Evolutionary conservation across 2,888 invertebrate genomes (phyloP).

Genomic region (Geophilus truncorum): DNA sequence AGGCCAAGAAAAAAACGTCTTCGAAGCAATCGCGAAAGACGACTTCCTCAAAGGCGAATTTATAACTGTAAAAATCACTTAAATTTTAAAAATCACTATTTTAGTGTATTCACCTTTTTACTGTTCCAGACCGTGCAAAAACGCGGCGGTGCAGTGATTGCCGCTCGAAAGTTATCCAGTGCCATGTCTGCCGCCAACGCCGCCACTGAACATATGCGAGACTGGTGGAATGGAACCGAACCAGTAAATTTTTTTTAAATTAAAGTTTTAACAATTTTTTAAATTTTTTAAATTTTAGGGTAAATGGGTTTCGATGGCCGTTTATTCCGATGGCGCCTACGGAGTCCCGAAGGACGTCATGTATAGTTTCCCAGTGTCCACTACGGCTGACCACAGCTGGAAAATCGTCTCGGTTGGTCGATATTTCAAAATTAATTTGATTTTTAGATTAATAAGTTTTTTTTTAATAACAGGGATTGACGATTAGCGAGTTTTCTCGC

Average conservation of each 20-base stretch:
- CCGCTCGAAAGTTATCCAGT: constrained; percentile 94
- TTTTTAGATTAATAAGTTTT: neutral
- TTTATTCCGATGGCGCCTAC: constrained; percentile 92
- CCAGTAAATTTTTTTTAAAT: constrained; percentile 35
- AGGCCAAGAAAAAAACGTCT: constrained; percentile 58
- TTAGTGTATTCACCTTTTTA: neutral
- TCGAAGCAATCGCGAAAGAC: constrained; percentile 71
- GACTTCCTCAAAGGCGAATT: constrained; percentile 75
- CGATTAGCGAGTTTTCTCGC: constrained; percentile 75
- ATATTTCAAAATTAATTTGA: neutral
- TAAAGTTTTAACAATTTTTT: too few relatives aligned
- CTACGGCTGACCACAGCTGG: constrained; percentile 71
- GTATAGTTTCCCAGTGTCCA: constrained; percentile 96
- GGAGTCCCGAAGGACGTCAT: constrained; percentile 82
- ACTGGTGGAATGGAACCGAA: constrained; percentile 87
- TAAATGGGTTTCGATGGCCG: constrained; percentile 90
- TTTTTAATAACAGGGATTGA: constrained; percentile 59
- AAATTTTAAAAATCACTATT: neutral
- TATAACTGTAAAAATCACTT: constrained; percentile 55
- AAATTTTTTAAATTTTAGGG: constrained; percentile 35
- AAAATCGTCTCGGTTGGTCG: constrained; percentile 68
- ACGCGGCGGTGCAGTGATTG: constrained; percentile 94
- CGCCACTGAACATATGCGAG: constrained; percentile 94
- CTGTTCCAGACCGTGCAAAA: constrained; percentile 76
- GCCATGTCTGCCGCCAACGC: constrained; percentile 99